These are phyloP conservation scores for Pachypeltis micranthus DNA, from an alignment of 1,140 invertebrate species.

Conservation along the genomic window DNA sequence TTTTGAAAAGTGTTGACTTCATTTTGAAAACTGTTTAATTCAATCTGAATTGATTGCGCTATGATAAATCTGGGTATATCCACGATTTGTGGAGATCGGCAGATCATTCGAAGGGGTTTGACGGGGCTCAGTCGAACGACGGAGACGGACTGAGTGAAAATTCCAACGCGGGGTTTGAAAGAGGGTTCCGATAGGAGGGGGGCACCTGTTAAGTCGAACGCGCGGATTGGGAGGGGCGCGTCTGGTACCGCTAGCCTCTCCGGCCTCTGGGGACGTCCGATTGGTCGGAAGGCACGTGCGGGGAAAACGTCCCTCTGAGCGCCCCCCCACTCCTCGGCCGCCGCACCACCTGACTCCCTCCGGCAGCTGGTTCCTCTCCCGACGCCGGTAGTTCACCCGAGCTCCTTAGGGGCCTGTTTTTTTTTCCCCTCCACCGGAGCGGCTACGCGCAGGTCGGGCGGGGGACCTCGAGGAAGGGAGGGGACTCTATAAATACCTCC, in stretches of 20 bases:
- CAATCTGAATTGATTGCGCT: too few species aligned
- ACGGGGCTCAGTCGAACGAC: too few species aligned
- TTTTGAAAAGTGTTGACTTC: too few species aligned
- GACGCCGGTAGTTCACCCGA: conserved; percentile 13
- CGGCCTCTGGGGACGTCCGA: background rate
- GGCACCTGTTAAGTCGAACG: conserved; percentile 1
- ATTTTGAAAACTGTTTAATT: too few species aligned
- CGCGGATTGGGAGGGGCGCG: too few species aligned
- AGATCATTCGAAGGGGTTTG: too few species aligned
- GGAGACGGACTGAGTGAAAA: too few species aligned
- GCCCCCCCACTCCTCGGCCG: background rate
- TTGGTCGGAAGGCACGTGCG: conserved; percentile 3
- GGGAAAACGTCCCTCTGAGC: too few species aligned
- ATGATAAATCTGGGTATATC: too few species aligned
- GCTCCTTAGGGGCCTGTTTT: background rate
- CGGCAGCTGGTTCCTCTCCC: background rate
- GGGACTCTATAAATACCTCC: conserved; percentile 11
- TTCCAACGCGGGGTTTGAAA: background rate
- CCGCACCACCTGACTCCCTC: background rate
- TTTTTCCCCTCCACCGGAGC: background rate
- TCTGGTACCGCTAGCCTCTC: background rate
- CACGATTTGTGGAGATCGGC: too few species aligned
- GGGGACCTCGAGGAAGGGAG: background rate
- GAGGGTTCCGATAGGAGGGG: background rate
- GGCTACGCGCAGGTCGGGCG: background rate